phyloP scores from a whole-genome alignment of 2,113 vertebrate species.

The Ctenodactylus gundi region DNA sequence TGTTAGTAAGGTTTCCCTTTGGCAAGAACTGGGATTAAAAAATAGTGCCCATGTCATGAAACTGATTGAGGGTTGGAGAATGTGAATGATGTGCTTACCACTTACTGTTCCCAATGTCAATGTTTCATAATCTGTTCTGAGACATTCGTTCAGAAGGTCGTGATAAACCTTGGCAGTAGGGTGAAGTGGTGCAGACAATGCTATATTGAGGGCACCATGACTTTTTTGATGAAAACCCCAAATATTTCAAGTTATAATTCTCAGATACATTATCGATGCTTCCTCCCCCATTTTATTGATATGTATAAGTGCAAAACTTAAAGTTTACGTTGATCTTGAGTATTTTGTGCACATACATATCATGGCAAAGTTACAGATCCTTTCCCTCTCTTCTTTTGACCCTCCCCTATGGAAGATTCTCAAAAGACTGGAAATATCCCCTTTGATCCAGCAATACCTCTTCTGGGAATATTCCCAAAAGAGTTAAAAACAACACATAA shows the following conservation, averaged over 20 bases:
- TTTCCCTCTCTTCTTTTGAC: no score
- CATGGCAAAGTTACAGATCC: no score
- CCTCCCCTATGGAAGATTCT: no score
- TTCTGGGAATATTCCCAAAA: no score
- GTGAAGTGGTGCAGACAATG: neutral
- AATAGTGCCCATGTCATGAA: neutral
- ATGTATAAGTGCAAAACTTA: no score
- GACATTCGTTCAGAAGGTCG: neutral
- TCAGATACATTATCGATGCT: no score
- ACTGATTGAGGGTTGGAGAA: neutral
- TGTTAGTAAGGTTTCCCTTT: neutral
- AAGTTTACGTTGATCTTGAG: no score
- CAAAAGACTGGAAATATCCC: no score
- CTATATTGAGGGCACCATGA: neutral
- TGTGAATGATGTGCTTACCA: neutral
- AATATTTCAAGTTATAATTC: constrained; percentile 28
- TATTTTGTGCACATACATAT: no score
- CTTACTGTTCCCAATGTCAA: neutral
- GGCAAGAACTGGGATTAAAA: neutral
- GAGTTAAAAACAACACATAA: no score
- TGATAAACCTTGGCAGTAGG: neutral
- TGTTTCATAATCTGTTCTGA: neutral
- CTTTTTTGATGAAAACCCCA: neutral
- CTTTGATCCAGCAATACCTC: no score
- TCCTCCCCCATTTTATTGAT: no score